Evolutionary conservation across 1,140 invertebrate species (phyloP), one percentile per base, ranked within the genome.

Genomic region (Ceratosolen solmsi): DNA sequence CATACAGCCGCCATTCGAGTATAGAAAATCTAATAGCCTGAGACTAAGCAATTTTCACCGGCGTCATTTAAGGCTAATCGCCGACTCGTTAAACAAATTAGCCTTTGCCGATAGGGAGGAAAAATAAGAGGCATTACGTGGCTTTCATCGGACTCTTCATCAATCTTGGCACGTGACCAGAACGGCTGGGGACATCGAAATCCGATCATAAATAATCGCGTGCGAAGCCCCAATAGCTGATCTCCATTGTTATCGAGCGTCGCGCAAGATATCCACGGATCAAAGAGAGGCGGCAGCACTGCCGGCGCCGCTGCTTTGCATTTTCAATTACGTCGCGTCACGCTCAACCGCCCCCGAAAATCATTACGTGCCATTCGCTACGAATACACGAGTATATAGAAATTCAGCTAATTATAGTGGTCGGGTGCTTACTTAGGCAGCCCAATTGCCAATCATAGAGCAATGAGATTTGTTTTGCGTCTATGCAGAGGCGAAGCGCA

Each of bases 71-170:
- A 89, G 88, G 88, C 87, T 89, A 89, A 89, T 90, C 80, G 71
- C 73, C 54, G 68, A 78, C 87, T 89, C 89, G 88, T 90, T 90
- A 89, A 90, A 88, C 87, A 89, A 38, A 90, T 90, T 90, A 89
- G 86, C 86, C 88, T 89, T 90, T 89, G 51, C 51, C 3, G 5
- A 22, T 22, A 15, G 84, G 85, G 65, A 84, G 58, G 65, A n/a
- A 72, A 60, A 46, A 58, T 51, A 80, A 11, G 54, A 20, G 51
- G 56, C 25, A 75, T 70, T 68, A 75, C 56, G 1, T 17, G 36
- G 71, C 79, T 65, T 73, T 80, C 38, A 80, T 80, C n/a, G 25
- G 30, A 27, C 56, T 80, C 41, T 25, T 20, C 33, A 22, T 79
- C 68, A 41, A 72, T 71, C 38, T 8, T 38, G 54, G 0, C 79